Evolutionary conservation across 1,140 invertebrate species (phyloP), one percentile per base, ranked within the genome.

Genomic region (Panagrolaimus sp.): DNA sequence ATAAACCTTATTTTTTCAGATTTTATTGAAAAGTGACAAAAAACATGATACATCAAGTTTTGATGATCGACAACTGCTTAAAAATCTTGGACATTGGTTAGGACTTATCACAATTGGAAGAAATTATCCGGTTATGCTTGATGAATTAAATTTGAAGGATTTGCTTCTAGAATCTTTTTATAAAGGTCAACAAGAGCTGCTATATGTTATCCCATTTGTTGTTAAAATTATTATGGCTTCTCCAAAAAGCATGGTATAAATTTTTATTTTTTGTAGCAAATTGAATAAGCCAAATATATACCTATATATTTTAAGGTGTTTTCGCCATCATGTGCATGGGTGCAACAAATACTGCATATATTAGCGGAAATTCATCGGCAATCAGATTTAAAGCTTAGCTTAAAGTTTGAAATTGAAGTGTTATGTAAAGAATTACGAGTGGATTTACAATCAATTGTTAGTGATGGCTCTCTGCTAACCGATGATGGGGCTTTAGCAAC

Each of bases 381-480:
- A 83, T 91, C 89, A 3, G 92, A 95, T 83, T 86, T 96, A 45
- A 96, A 96, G 84, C 84, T 96, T 1, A 96, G 95, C 84, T 85
- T 97, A 0, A 96, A 96, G 84, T 99, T 99, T 86, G 96, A 99
- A 87, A 96, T 98, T 77, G 96, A 99, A 89, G 95, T 98, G 14
- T 85, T 99, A 0, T 98, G 91, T 84, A n/a, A n/a, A n/a, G n/a
- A n/a, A n/a, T n/a, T n/a, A n/a, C n/a, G n/a, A n/a, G n/a, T n/a
- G n/a, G n/a, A n/a, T n/a, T n/a, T n/a, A n/a, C n/a, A n/a, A n/a
- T n/a, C n/a, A n/a, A n/a, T n/a, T n/a, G n/a, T n/a, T n/a, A n/a
- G n/a, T n/a, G n/a, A n/a, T n/a, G n/a, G n/a, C n/a, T n/a, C n/a
- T n/a, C n/a, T n/a, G n/a, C n/a, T n/a, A n/a, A n/a, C n/a, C n/a